Conservation (phyloP, 2,797 vertebrate genomes). For the Muscicapa striata region DNA sequence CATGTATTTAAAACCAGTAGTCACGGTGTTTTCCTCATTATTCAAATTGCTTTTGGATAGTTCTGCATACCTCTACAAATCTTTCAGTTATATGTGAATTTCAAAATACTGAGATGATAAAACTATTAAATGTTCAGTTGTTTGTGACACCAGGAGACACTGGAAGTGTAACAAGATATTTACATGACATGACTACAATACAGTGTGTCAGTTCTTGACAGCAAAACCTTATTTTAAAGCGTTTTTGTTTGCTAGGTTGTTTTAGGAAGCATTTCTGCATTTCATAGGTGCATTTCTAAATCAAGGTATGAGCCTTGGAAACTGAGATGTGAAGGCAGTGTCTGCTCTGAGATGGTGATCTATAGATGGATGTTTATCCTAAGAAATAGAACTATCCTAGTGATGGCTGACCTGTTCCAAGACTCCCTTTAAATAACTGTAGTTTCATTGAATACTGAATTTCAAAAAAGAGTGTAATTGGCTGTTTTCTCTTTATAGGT, state of each 20-base stretch:
- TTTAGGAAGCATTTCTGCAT: neutral
- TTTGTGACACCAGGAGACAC: neutral
- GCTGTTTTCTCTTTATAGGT: neutral
- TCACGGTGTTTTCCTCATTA: conserved; percentile 1
- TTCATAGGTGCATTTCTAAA: neutral
- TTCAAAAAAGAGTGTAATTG: neutral
- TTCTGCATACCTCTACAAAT: neutral
- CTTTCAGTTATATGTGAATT: neutral
- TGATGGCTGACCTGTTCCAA: neutral
- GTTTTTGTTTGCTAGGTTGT: neutral
- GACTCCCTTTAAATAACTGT: neutral
- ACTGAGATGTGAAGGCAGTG: neutral
- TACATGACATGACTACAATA: neutral
- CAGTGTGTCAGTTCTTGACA: neutral
- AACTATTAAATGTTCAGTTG: neutral
- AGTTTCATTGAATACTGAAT: neutral
- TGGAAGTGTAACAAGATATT: neutral
- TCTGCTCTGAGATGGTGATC: neutral
- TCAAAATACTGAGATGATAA: neutral
- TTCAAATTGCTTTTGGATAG: conserved; percentile 15
- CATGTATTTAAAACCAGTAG: conserved; percentile 15
- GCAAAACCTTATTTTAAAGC: neutral
- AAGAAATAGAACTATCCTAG: neutral
- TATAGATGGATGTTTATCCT: neutral
- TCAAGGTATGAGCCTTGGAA: neutral